Evolutionary conservation across 2,113 vertebrate species (phyloP).

Genomic region (Callithrix jacchus): DNA sequence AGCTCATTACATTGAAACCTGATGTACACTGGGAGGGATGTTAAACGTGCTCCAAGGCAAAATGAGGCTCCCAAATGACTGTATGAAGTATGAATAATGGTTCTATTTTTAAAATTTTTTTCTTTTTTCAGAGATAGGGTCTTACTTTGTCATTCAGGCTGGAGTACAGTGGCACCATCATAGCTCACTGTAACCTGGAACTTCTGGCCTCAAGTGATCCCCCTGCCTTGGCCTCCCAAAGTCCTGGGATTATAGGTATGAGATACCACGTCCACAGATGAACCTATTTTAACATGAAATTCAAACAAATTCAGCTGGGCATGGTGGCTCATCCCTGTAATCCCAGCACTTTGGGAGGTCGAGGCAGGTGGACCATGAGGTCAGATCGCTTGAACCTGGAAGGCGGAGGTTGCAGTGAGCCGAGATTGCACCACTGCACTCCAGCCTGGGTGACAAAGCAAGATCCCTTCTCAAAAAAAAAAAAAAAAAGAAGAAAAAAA

Average conservation of each 20-base stretch:
- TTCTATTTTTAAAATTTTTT: not conserved
- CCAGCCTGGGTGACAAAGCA: no score
- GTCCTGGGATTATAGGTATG: not conserved
- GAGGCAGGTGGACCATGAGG: no score
- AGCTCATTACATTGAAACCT: not conserved
- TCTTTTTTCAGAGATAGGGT: not conserved
- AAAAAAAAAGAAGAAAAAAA: no score
- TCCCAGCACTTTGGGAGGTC: no score
- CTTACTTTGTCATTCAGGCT: not conserved
- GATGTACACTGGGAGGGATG: not conserved
- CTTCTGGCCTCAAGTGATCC: not conserved
- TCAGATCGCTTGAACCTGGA: no score
- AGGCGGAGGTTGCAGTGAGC: no score
- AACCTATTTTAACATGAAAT: not conserved
- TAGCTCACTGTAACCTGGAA: not conserved
- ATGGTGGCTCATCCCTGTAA: no score
- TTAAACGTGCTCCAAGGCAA: not conserved
- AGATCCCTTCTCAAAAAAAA: no score
- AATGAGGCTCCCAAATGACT: not conserved
- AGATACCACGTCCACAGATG: not conserved
- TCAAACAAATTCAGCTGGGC: not conserved
- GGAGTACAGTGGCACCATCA: not conserved
- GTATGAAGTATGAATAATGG: not conserved
- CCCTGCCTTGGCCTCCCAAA: not conserved
- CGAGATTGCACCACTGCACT: no score